Evolutionary conservation across 30 jellyfish, hydroid and myxozoan species (phyloP).

Genomic region (Aurelia aurita): DNA sequence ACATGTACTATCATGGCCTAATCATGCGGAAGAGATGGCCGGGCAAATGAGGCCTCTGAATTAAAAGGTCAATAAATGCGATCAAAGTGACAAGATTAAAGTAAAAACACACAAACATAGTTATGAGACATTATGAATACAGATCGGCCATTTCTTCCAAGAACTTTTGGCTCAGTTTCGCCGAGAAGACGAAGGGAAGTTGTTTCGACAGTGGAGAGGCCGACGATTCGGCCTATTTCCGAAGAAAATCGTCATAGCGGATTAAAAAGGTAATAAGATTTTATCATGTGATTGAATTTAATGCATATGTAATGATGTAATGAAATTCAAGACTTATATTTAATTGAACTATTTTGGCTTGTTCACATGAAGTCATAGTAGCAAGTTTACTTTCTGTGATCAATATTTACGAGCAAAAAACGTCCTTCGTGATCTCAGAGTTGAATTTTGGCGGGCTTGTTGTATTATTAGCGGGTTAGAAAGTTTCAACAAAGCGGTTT

Average conservation of each 20-base stretch:
- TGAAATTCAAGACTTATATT: no score
- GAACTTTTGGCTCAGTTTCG: conserved; percentile 71
- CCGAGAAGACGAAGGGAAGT: conserved; percentile 77
- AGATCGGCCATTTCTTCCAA: conserved; percentile 47
- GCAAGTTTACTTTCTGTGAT: no score
- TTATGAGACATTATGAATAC: conserved; percentile 54
- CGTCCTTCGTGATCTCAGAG: no score
- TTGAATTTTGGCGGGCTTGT: no score
- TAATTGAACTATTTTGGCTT: no score
- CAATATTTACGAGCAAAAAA: no score
- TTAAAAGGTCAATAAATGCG: neutral
- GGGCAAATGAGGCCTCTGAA: neutral
- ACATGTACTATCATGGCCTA: conserved; percentile 23
- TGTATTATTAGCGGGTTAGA: no score
- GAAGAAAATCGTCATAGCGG: conserved; percentile 76
- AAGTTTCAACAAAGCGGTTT: no score
- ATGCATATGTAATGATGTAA: no score
- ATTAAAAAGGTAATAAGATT: conserved; percentile 18
- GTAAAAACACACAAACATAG: neutral
- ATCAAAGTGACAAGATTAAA: neutral
- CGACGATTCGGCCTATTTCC: neutral
- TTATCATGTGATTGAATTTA: no score
- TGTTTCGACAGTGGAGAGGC: conserved; percentile 69
- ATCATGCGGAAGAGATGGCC: conserved; percentile 23
- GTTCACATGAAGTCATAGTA: no score